Evolutionary conservation across 2,797 vertebrate species (phyloP).

Genomic region (Lepilemur ruficaudatus): DNA sequence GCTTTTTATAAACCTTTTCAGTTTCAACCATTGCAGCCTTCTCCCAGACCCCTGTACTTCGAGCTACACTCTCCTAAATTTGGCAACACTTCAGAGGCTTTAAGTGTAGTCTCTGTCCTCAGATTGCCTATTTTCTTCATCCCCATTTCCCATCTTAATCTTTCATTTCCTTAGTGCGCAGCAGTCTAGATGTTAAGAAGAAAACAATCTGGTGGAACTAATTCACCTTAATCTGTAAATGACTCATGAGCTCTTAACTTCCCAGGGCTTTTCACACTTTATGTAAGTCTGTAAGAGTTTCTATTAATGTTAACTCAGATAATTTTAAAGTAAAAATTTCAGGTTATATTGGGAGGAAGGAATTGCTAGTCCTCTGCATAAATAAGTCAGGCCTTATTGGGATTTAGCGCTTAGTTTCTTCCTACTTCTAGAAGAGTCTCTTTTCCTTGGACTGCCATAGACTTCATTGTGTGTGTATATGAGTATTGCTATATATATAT

Average conservation of each 20-base stretch:
- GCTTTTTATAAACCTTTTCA: background rate
- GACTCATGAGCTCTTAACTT: constrained; percentile 39
- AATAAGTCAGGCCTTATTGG: background rate
- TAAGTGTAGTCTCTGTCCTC: background rate
- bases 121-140: background rate
- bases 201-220: constrained; percentile 27
- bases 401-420: constrained; percentile 13
- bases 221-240: constrained; percentile 58
- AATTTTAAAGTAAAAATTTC: constrained; percentile 50
- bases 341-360: background rate
- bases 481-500: background rate
- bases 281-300: constrained; percentile 32
- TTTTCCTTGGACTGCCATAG: background rate
- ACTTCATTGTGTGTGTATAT: background rate
- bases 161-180: background rate
- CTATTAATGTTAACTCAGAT: constrained; percentile 8
- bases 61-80: background rate
- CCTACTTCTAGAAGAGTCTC: background rate
- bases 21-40: background rate
- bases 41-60: background rate
- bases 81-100: background rate
- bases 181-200: background rate
- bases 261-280: background rate
- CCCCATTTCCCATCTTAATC: background rate
- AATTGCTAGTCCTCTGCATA: constrained; percentile 1